These are phyloP conservation scores for Dryobota labecula DNA, from an alignment of 2,888 invertebrate genomes.

Conservation along the genomic window DNA sequence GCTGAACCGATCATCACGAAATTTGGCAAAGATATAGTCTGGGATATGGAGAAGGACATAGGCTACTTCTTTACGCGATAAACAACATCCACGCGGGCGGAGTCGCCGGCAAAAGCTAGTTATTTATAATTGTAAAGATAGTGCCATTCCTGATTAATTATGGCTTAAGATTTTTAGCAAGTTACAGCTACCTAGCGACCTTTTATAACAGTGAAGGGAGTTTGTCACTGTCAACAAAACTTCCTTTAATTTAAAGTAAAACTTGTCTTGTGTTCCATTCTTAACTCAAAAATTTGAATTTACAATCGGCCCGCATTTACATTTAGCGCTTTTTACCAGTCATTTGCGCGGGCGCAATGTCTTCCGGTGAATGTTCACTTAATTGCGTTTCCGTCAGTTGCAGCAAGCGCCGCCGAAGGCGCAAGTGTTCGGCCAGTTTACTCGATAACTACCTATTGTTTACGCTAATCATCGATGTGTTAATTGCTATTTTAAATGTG, in stretches of 20 bases:
- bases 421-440: conserved; percentile 64
- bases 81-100: no score
- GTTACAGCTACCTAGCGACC: conserved; percentile 8
- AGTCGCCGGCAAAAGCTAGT: no score
- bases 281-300: conserved; percentile 55
- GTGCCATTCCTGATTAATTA: no score
- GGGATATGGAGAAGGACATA: no score
- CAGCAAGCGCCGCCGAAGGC: conserved; percentile 60
- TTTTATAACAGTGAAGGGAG: conserved; percentile 29
- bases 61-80: no score
- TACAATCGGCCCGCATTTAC: conserved; percentile 53
- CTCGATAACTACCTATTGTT: conserved; percentile 68
- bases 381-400: conserved; percentile 69
- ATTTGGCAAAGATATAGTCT: no score
- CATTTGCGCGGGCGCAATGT: conserved; percentile 60
- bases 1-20: no score
- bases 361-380: conserved; percentile 73
- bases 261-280: conserved; percentile 29
- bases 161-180: no score
- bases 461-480: conserved; percentile 66
- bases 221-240: conserved; percentile 53
- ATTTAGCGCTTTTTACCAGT: conserved; percentile 61
- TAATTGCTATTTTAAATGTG: conserved; percentile 63
- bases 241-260: conserved; percentile 38
- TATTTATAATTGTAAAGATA: no score